phyloP scores from a whole-genome alignment of 2,797 vertebrate species.

The Masticophis lateralis region DNA sequence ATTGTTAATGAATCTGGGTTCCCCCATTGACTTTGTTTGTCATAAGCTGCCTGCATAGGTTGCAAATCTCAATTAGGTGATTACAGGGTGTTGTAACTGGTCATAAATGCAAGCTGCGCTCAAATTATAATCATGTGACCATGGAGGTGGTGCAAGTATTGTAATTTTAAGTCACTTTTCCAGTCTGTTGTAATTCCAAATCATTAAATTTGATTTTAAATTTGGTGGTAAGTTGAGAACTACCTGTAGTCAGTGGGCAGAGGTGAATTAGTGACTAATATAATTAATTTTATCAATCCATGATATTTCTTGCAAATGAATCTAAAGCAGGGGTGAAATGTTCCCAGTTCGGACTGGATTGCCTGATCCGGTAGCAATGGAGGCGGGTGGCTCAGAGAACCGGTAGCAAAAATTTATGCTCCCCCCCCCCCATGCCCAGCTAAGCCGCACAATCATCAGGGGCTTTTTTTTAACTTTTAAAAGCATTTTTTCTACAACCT shows the following conservation, averaged over 20 bases:
- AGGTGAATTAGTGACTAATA: neutral
- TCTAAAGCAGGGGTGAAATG: neutral
- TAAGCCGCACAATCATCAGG: too few species aligned
- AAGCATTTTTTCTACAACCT: too few species aligned
- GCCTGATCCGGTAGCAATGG: too few species aligned
- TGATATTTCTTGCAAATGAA: neutral
- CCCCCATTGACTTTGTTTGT: neutral
- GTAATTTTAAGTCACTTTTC: neutral
- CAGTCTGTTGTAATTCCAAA: neutral
- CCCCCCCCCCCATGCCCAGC: too few species aligned
- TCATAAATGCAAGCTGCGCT: neutral
- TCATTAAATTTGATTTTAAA: too few species aligned
- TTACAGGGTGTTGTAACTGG: neutral
- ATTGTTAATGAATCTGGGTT: neutral
- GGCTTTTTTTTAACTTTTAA: too few species aligned
- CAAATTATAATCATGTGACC: neutral
- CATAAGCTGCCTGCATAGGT: neutral
- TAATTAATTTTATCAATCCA: neutral
- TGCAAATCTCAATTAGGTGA: neutral
- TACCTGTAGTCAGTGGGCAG: too few species aligned
- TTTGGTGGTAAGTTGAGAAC: neutral
- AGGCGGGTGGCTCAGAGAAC: too few species aligned
- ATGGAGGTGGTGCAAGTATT: neutral
- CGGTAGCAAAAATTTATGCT: too few species aligned
- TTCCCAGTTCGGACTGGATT: too few species aligned